Evolutionary conservation across 2,888 invertebrate genomes (phyloP).

Genomic region (Agonopterix subpropinquella): DNA sequence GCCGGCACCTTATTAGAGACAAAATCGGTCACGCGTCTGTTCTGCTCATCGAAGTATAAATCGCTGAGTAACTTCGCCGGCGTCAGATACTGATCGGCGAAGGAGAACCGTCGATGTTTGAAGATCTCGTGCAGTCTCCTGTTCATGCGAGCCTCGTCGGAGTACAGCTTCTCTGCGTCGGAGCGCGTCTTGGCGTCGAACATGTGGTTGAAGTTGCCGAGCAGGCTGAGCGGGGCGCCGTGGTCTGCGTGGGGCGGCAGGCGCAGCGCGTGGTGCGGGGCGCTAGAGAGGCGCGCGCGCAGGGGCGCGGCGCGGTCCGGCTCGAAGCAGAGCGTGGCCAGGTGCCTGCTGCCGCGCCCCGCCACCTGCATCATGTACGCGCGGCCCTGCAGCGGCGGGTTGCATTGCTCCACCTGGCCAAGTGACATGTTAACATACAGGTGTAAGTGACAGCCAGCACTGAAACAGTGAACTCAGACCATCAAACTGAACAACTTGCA

Average conservation of each 20-base stretch:
- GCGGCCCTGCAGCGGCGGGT: slow-evolving; percentile 51
- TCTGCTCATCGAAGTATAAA: slow-evolving; percentile 52
- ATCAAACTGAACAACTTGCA: too few relatives aligned
- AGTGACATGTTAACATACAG: background rate
- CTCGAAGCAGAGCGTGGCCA: slow-evolving; percentile 58
- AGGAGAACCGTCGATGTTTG: slow-evolving; percentile 37
- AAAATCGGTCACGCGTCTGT: slow-evolving; percentile 49
- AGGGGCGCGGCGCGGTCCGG: slow-evolving; percentile 39
- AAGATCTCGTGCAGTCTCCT: slow-evolving; percentile 48
- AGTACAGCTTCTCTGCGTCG: slow-evolving; percentile 54
- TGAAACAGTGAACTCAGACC: too few relatives aligned
- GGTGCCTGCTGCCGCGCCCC: slow-evolving; percentile 37
- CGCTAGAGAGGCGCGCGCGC: slow-evolving; percentile 29
- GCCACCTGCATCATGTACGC: slow-evolving; percentile 36
- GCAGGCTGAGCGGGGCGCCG: slow-evolving; percentile 44
- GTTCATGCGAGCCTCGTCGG: slow-evolving; percentile 44
- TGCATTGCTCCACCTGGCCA: slow-evolving; percentile 48
- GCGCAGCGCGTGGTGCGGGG: slow-evolving; percentile 37
- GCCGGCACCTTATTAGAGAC: slow-evolving; percentile 48
- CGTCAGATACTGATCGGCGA: slow-evolving; percentile 49
- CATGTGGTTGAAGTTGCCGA: slow-evolving; percentile 68
- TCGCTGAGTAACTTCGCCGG: slow-evolving; percentile 37
- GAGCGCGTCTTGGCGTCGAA: slow-evolving; percentile 52
- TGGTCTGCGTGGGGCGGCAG: slow-evolving; percentile 2
- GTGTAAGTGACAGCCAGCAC: too few relatives aligned